These are phyloP conservation scores for Musca vetustissima DNA, from an alignment of 1,140 invertebrate genomes.

Conservation along the genomic window DNA sequence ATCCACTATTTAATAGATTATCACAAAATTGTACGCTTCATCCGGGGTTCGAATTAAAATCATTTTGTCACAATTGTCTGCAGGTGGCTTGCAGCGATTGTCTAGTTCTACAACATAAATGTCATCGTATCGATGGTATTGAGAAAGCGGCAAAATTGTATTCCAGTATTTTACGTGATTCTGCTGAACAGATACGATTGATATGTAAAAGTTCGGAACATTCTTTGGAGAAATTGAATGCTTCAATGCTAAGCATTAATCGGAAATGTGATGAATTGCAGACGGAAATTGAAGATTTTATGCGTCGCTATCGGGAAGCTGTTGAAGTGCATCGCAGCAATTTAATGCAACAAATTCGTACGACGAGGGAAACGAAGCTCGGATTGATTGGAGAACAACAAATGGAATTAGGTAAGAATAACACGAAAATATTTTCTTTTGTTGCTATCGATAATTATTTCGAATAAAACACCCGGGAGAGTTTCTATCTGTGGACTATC, in stretches of 20 bases:
- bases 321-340: slow-evolving; percentile 64
- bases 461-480: too few relatives aligned
- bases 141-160: slow-evolving; percentile 36
- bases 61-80: slow-evolving; percentile 64
- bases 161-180: slow-evolving; percentile 40
- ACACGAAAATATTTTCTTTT: too few relatives aligned
- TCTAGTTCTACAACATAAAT: slow-evolving; percentile 47
- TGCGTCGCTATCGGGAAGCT: slow-evolving; percentile 63
- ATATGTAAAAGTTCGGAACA: slow-evolving; percentile 50
- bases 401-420: slow-evolving; percentile 57
- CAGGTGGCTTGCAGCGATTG: slow-evolving; percentile 55
- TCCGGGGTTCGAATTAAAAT: slow-evolving; percentile 61
- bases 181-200: slow-evolving; percentile 47
- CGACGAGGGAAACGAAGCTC: slow-evolving; percentile 58
- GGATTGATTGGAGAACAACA: slow-evolving; percentile 57
- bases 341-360: slow-evolving; percentile 57
- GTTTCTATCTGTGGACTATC: too few relatives aligned
- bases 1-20: slow-evolving; percentile 43
- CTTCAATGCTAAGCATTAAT: slow-evolving; percentile 58
- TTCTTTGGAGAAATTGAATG: slow-evolving; percentile 43
- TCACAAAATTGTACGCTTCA: slow-evolving; percentile 61
- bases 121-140: slow-evolving; percentile 47
- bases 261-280: slow-evolving; percentile 60
- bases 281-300: slow-evolving; percentile 63
- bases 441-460: too few relatives aligned